Evolutionary conservation across 2,113 vertebrate species (phyloP).

Genomic region (Psittacara wagleri): DNA sequence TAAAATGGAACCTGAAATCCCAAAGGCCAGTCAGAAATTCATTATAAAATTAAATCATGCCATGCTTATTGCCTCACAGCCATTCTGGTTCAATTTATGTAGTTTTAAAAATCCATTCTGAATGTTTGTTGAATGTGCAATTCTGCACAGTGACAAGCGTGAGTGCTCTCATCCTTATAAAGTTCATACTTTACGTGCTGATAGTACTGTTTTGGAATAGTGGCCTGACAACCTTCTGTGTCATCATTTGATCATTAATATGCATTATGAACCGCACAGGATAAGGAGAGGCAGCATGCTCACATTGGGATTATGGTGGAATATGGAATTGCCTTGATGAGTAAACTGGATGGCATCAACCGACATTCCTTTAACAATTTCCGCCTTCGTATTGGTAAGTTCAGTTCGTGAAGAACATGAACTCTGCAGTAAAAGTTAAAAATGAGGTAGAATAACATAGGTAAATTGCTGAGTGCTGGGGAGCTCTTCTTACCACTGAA

Average conservation of each 20-base stretch:
- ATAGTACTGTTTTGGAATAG: not conserved
- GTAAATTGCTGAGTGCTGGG: not conserved
- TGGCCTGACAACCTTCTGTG: not conserved
- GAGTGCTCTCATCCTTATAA: no score
- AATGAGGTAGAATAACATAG: not conserved
- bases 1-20: not conserved
- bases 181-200: not conserved
- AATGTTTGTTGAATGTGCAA: not conserved
- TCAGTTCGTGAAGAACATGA: accelerated
- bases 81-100: not conserved
- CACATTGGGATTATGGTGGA: constrained; percentile 97
- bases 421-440: not conserved
- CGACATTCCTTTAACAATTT: constrained; percentile 97
- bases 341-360: constrained; percentile 97
- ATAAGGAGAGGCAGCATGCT: constrained; percentile 85
- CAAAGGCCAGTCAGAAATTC: not conserved
- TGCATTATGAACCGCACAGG: constrained; percentile 65
- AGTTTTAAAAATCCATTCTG: not conserved
- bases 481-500: not conserved
- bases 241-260: not conserved
- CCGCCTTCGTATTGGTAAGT: constrained; percentile 92
- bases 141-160: not conserved
- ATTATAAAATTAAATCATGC: not conserved
- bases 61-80: not conserved
- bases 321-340: constrained; percentile 92